Conservation (phyloP, 2,113 vertebrate species). For the Heloderma charlesbogerti region DNA sequence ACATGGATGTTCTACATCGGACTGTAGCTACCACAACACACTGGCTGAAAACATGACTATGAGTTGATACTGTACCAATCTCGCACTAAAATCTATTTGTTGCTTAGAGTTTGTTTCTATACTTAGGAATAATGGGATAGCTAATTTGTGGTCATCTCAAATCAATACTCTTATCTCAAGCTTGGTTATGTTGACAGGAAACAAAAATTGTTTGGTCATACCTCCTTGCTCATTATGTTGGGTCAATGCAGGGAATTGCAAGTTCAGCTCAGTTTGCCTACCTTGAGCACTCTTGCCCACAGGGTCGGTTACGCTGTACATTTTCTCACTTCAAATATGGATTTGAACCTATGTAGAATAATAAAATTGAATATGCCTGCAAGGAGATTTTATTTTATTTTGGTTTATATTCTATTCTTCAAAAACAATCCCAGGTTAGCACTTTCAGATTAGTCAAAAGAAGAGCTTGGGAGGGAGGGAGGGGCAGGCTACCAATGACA, state of each 20-base stretch:
- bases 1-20: not conserved
- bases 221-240: not conserved
- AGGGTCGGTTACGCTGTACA: not conserved
- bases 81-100: not conserved
- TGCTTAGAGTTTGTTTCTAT: not conserved
- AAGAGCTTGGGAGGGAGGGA: not conserved
- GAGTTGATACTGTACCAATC: not conserved
- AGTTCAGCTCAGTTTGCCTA: not conserved
- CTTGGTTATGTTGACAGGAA: not conserved
- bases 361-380: not conserved
- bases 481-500: not conserved
- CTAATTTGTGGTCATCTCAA: not conserved
- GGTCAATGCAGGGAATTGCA: not conserved
- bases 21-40: not conserved
- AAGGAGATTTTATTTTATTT: not conserved
- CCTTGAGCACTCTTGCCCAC: not conserved
- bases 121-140: not conserved
- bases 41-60: not conserved
- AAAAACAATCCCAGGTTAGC: not conserved
- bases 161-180: not conserved
- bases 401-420: not conserved
- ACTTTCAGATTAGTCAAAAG: not conserved
- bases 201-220: not conserved
- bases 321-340: not conserved
- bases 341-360: not conserved